A percentile compares a stretch with the other conserved stretches of the same genome.
These are phyloP conservation scores for Tenthredo scrophulariae DNA, from an alignment of 2,888 invertebrate genomes.

Conservation along the genomic window DNA sequence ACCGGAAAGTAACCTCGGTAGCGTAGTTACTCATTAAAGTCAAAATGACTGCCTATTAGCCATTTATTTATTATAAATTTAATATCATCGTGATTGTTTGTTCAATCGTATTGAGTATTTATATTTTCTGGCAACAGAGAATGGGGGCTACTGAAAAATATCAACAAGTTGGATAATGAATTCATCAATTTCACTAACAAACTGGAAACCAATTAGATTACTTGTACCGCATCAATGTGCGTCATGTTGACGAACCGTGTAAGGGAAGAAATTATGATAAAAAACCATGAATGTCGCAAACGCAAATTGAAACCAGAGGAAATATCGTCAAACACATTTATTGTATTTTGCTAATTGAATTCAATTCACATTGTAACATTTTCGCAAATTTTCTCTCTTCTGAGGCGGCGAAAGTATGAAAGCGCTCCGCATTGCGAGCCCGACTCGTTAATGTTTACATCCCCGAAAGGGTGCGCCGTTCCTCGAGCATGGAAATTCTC, in stretches of 20 bases:
- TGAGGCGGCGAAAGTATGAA: neutral
- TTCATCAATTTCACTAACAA: conserved; percentile 12
- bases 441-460: conserved; percentile 25
- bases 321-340: neutral
- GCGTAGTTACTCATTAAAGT: neutral
- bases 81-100: neutral
- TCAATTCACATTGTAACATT: conserved; percentile 30
- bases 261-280: neutral
- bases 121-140: neutral
- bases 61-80: neutral
- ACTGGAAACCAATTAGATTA: conserved; percentile 30
- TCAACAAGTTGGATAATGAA: neutral
- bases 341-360: conserved; percentile 26
- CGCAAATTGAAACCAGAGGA: neutral
- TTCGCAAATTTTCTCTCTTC: conserved; percentile 15
- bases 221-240: neutral
- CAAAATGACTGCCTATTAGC: neutral
- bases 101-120: neutral
- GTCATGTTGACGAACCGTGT: neutral
- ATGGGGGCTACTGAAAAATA: neutral
- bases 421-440: neutral
- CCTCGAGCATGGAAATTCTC: conserved; percentile 10
- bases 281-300: neutral
- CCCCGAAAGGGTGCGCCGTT: neutral
- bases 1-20: neutral